Base-by-base conservation (phyloP, 2,113 vertebrate species). In the Nycticebus coucang region DNA sequence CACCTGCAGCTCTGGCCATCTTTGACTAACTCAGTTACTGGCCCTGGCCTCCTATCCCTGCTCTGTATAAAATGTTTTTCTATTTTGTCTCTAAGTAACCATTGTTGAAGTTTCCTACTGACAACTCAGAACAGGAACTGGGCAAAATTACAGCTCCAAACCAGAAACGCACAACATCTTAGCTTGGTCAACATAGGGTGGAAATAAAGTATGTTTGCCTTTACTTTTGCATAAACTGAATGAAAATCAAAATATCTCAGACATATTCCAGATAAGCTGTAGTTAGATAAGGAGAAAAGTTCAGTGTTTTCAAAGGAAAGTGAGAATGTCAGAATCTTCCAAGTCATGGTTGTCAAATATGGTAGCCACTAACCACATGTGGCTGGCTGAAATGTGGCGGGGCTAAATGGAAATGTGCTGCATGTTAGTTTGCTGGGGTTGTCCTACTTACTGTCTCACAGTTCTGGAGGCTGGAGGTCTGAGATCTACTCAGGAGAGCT, bases 131-230 rank as follows among this genome's bases (percentile, higher is more conserved):
- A 89, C 7, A 84, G 2, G 9, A 93, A 35, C 19, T 45, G 55
- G n/a, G 55, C 68, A 68, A 85, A 28, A 18, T n/a, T 3, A 10
- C 17, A 69, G 26, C 14, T 45, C 59, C 83, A 60, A 91, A 81
- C 89, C 28, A 24, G 79, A 93, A 93, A 82, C 79, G 64, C 12
- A 69, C 45, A 83, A 13, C 53, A 60, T 50, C 62, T 84, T 37
- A 74, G 81, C 66, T 90, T 19, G 4, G 91, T 80, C 87, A 95
- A 92, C 37, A 35, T 8, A 17, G 33, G 37, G 18, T 37, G 33
- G 71, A 96, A 83, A 84, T 77, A 59, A 60, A 75, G 4, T 50
- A 9, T 45, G 30, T 69, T 92, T 85, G n/a, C 41, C 30, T 95
- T 93, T 85, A 30, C 37, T 72, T 77, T 85, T 50, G 7, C 75